Conservation (phyloP, 1,140 invertebrate species). For the Zaprionus ornatus region DNA sequence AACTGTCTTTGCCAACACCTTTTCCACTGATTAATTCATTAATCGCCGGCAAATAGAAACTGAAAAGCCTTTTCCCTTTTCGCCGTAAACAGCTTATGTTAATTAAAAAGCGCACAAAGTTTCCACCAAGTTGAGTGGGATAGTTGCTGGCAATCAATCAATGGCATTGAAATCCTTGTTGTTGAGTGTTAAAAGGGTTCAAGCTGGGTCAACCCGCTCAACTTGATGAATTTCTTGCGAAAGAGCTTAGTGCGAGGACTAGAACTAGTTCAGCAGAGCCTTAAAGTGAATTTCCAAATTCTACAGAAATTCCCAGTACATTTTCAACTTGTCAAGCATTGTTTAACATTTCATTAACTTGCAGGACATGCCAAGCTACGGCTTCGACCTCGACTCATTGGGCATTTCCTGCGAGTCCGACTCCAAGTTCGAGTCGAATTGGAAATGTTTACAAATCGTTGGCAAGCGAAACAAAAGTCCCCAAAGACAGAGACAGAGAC, state of each 20-base stretch:
- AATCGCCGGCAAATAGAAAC: slow-evolving; percentile 60
- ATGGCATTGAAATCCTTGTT: slow-evolving; percentile 23
- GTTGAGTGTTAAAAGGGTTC: slow-evolving; percentile 53
- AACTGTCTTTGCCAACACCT: slow-evolving; percentile 39
- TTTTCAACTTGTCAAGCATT: not conserved
- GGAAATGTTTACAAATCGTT: slow-evolving; percentile 56
- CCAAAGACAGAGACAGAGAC: slow-evolving; percentile 7
- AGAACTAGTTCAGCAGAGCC: not conserved
- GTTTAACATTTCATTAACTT: slow-evolving; percentile 41
- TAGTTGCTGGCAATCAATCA: slow-evolving; percentile 62
- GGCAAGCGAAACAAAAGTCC: slow-evolving; percentile 17
- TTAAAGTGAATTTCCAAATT: not conserved
- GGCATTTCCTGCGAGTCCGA: not conserved
- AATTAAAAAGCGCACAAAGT: slow-evolving; percentile 61
- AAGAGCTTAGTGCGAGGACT: not conserved
- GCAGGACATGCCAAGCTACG: not conserved
- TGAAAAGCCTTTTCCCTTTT: slow-evolving; percentile 51
- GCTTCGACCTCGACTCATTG: slow-evolving; percentile 5
- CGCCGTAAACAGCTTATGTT: slow-evolving; percentile 72
- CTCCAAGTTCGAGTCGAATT: not conserved
- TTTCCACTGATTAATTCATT: slow-evolving; percentile 64
- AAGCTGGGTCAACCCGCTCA: slow-evolving; percentile 38
- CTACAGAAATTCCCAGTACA: not conserved
- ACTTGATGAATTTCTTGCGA: slow-evolving; percentile 27
- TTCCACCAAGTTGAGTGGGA: slow-evolving; percentile 18